phyloP scores from a whole-genome alignment of 1,140 invertebrate species.

The Danaus plexippus region DNA sequence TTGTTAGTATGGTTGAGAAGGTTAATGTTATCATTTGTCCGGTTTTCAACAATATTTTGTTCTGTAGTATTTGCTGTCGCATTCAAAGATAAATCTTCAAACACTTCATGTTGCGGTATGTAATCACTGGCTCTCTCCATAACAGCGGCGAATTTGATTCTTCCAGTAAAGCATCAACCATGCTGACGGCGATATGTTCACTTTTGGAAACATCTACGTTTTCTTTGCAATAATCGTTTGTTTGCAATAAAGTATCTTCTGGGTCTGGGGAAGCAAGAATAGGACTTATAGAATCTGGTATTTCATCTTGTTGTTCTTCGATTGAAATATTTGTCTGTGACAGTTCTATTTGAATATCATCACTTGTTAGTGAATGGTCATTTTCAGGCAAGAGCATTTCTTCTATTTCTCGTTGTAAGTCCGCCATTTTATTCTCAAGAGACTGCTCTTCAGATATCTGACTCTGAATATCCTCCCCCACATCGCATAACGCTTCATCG shows the following conservation, averaged over 20 bases:
- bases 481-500: too few species aligned
- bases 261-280: slow-evolving; percentile 52
- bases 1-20: slow-evolving; percentile 30
- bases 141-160: too few species aligned
- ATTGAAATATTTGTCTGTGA: slow-evolving; percentile 36
- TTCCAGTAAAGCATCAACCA: too few species aligned
- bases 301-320: slow-evolving; percentile 48
- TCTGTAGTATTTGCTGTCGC: not conserved
- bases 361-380: slow-evolving; percentile 46
- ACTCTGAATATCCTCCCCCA: not conserved
- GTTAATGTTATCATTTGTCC: not conserved
- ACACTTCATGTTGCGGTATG: not conserved
- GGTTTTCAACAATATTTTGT: not conserved
- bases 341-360: slow-evolving; percentile 46
- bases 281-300: slow-evolving; percentile 46
- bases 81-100: not conserved
- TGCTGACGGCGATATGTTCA: too few species aligned
- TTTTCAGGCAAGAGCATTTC: slow-evolving; percentile 64
- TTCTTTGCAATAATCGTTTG: too few species aligned
- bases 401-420: slow-evolving; percentile 65
- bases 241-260: slow-evolving; percentile 22
- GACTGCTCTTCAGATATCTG: slow-evolving; percentile 50
- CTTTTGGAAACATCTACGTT: too few species aligned
- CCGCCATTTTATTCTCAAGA: slow-evolving; percentile 64
- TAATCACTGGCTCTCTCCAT: not conserved